Evolutionary conservation across 92 coral and sea anemone genomes (phyloP).

Genomic region (Paragorgia papillata): DNA sequence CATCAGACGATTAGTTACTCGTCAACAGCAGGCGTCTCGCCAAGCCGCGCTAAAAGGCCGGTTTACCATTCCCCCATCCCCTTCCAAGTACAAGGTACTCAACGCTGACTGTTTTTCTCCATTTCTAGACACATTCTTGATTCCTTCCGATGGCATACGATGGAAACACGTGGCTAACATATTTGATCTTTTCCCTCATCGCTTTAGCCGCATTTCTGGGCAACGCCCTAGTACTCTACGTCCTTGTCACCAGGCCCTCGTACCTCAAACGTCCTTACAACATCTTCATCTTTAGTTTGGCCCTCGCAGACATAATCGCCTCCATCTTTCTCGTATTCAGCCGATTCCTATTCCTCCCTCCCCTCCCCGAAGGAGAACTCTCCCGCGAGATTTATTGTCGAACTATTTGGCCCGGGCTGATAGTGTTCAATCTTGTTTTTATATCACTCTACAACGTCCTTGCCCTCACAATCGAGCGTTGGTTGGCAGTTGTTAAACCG

Average conservation of each 20-base stretch:
- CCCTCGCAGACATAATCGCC: slow-evolving; percentile 71
- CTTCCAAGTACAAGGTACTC: too few relatives aligned
- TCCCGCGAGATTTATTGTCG: slow-evolving; percentile 66
- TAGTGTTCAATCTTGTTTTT: not conserved
- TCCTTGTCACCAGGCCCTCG: slow-evolving; percentile 51
- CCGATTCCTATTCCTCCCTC: slow-evolving; percentile 58
- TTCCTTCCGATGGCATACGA: slow-evolving; percentile 23
- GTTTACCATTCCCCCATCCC: too few relatives aligned
- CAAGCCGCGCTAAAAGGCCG: too few relatives aligned
- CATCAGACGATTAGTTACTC: too few relatives aligned
- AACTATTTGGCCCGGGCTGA: slow-evolving; percentile 45
- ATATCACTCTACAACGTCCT: slow-evolving; percentile 12
- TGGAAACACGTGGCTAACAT: slow-evolving; percentile 38
- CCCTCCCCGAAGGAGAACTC: slow-evolving; percentile 43
- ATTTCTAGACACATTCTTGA: too few relatives aligned
- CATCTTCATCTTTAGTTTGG: slow-evolving; percentile 69
- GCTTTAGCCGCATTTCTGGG: slow-evolving; percentile 67
- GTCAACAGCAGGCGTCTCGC: too few relatives aligned
- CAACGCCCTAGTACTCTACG: slow-evolving; percentile 60
- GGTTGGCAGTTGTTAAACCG: slow-evolving; percentile 36
- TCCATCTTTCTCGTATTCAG: slow-evolving; percentile 71
- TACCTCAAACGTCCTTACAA: slow-evolving; percentile 71
- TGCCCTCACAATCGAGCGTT: slow-evolving; percentile 18
- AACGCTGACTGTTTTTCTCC: too few relatives aligned
- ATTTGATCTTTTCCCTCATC: slow-evolving; percentile 59